These are phyloP conservation scores for Poecilia picta DNA, from an alignment of 2,797 vertebrate species.

Conservation along the genomic window DNA sequence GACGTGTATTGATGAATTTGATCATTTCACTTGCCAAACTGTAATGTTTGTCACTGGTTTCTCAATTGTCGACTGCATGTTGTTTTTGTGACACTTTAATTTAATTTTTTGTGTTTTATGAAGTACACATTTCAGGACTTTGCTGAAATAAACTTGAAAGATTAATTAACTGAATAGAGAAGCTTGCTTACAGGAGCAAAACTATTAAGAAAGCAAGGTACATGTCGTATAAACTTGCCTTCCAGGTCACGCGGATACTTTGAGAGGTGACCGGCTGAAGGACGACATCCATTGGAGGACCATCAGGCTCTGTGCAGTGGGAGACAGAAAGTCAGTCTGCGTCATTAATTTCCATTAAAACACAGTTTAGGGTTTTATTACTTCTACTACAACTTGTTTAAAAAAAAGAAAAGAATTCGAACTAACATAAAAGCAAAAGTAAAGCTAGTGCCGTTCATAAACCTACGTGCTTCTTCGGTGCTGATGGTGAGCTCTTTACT, in stretches of 20 bases:
- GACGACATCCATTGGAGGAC: conserved; percentile 95
- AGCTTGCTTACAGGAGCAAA: background rate
- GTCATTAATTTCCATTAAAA: background rate
- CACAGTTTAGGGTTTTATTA: conserved; percentile 7
- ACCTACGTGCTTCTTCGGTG: conserved; percentile 95
- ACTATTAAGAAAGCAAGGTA: background rate
- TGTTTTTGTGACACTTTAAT: too few species aligned
- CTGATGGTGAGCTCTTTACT: conserved; percentile 98
- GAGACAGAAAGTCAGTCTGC: background rate
- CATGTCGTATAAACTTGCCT: conserved; percentile 77
- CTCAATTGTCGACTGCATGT: too few species aligned
- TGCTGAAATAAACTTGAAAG: too few species aligned
- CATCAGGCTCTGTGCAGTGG: conserved; percentile 88
- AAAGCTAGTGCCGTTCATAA: conserved; percentile 1
- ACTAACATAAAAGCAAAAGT: conserved; percentile 12
- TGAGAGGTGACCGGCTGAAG: conserved; percentile 95
- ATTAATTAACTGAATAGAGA: background rate
- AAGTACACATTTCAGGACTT: too few species aligned
- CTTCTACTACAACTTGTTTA: background rate
- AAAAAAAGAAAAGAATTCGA: background rate
- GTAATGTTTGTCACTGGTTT: too few species aligned
- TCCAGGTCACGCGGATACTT: conserved; percentile 99
- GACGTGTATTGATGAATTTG: too few species aligned
- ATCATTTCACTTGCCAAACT: too few species aligned
- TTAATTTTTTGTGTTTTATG: too few species aligned